Evolutionary conservation across 1,140 invertebrate genomes (phyloP).

Genomic region (Hermatobates lingyangjiaoensis): DNA sequence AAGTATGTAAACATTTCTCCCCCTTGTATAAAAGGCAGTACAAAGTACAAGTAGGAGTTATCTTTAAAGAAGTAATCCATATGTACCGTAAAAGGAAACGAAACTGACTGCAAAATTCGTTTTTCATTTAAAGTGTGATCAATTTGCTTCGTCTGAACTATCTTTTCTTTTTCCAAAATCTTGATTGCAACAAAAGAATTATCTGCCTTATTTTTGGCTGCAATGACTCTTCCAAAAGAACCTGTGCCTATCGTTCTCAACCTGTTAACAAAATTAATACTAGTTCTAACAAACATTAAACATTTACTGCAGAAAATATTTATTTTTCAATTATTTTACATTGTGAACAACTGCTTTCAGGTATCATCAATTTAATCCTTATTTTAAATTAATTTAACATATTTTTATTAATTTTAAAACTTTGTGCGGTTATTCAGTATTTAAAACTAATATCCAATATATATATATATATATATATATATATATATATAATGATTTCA

Average conservation of each 20-base stretch:
- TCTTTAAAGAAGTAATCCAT: slow-evolving; percentile 73
- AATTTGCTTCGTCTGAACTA: slow-evolving; percentile 71
- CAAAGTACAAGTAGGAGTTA: slow-evolving; percentile 66
- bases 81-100: slow-evolving; percentile 66
- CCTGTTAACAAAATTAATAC: no score
- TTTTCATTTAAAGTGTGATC: slow-evolving; percentile 74
- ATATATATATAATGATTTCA: no score
- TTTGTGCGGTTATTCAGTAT: no score
- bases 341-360: no score
- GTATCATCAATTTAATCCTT: no score
- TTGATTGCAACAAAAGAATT: slow-evolving; percentile 68
- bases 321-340: no score
- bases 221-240: slow-evolving; percentile 72
- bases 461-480: no score
- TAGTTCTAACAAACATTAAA: no score
- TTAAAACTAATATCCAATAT: no score
- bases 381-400: no score
- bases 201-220: slow-evolving; percentile 43
- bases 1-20: slow-evolving; percentile 71
- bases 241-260: slow-evolving; percentile 70
- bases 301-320: no score
- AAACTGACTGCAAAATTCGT: slow-evolving; percentile 53
- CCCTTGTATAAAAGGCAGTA: slow-evolving; percentile 58
- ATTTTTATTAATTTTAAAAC: no score
- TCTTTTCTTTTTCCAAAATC: slow-evolving; percentile 69